These are phyloP conservation scores for Seira sanloemensis DNA, from an alignment of 2,888 invertebrate genomes.

Conservation along the genomic window DNA sequence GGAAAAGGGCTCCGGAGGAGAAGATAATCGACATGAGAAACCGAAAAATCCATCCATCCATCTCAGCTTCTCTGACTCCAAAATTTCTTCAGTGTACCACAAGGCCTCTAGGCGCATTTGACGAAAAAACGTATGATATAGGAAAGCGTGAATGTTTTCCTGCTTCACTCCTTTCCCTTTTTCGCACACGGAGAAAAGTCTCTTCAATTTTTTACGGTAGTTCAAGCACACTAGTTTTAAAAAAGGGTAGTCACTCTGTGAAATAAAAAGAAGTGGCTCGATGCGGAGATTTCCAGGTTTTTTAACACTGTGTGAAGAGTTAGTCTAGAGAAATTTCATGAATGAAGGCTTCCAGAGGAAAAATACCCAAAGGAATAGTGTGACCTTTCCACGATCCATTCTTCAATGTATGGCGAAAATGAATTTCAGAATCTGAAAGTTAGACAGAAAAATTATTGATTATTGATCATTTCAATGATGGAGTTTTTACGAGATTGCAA, in stretches of 20 bases:
- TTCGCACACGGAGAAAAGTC: neutral
- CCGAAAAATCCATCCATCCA: slow-evolving; percentile 71
- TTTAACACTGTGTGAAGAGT: neutral
- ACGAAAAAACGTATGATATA: neutral
- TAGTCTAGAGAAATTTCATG: neutral
- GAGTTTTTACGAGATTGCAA: no score
- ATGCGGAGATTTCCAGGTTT: neutral
- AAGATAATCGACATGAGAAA: slow-evolving; percentile 64
- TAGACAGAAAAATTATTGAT: neutral
- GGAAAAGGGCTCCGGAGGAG: slow-evolving; percentile 66
- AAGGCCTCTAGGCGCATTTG: slow-evolving; percentile 67
- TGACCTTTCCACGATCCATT: neutral
- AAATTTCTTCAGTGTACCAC: slow-evolving; percentile 30
- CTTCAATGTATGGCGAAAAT: neutral
- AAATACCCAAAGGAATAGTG: neutral
- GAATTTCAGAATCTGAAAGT: neutral
- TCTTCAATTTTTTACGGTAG: neutral
- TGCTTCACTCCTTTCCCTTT: neutral
- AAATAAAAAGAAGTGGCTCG: neutral
- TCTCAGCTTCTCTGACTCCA: slow-evolving; percentile 62
- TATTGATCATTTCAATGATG: no score
- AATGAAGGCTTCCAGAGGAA: neutral
- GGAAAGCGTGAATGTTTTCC: neutral
- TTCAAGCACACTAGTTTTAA: neutral
- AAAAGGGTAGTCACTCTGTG: neutral